Conservation (phyloP, 2,113 vertebrate species). For the Ornithorhynchus anatinus region DNA sequence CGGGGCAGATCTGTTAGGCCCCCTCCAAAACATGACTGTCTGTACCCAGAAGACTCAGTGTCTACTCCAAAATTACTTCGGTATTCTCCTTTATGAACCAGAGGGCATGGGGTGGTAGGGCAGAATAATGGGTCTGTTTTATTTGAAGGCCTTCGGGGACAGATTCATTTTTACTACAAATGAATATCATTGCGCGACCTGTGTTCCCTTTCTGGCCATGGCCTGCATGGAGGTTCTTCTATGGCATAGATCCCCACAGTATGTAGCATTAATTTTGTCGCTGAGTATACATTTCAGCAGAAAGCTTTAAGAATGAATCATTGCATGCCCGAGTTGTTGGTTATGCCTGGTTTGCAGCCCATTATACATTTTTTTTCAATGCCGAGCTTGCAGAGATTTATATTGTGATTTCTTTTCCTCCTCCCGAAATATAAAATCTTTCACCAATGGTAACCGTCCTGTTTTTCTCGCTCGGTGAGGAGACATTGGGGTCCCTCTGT, state of each 20-base stretch:
- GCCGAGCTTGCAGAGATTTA: neutral
- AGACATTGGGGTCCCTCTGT: neutral
- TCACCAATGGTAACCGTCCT: neutral
- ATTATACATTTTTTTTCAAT: neutral
- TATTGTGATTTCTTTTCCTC: neutral
- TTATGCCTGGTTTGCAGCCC: neutral
- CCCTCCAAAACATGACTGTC: neutral
- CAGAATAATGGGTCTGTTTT: neutral
- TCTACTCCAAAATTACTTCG: neutral
- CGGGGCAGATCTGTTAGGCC: neutral
- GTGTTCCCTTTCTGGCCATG: neutral
- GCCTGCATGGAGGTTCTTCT: neutral
- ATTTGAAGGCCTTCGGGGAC: neutral
- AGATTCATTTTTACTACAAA: neutral
- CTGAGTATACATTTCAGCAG: conserved; percentile 1
- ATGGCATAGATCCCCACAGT: neutral
- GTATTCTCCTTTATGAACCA: neutral
- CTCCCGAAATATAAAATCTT: conserved; percentile 29
- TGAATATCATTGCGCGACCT: neutral
- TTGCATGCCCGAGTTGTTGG: neutral
- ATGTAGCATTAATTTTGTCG: neutral
- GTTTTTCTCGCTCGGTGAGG: neutral
- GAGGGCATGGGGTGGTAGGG: neutral
- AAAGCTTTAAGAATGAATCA: conserved; percentile 6
- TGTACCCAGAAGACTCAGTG: neutral